phyloP scores from a whole-genome alignment of 2,113 vertebrate genomes.

The Neodon shergylaensis region DNA sequence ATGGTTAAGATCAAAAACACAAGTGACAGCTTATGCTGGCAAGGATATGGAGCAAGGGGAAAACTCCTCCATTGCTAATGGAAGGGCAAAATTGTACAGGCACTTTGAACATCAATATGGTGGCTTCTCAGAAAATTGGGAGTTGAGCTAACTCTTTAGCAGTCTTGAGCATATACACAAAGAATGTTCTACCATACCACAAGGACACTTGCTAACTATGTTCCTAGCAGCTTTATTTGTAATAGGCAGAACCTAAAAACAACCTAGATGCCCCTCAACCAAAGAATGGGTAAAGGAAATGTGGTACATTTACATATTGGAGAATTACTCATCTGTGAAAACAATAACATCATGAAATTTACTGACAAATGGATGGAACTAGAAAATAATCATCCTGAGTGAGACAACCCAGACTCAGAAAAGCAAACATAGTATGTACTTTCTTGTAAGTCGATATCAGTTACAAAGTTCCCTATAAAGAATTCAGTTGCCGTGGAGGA shows the following conservation, averaged over 20 bases:
- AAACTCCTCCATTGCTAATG: background rate
- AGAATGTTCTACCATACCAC: background rate
- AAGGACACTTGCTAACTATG: background rate
- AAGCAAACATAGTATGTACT: background rate
- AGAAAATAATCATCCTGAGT: background rate
- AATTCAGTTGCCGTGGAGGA: no score
- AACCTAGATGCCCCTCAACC: background rate
- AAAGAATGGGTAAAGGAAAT: background rate
- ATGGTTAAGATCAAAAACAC: background rate
- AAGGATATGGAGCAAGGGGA: background rate
- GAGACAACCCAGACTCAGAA: background rate
- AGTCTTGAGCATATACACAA: background rate
- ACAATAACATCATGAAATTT: background rate
- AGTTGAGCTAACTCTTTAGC: background rate
- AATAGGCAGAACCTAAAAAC: background rate
- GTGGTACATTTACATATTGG: background rate
- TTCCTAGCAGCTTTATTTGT: background rate
- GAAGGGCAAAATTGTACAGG: background rate
- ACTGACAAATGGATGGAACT: background rate
- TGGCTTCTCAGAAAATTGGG: background rate
- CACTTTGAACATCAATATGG: background rate
- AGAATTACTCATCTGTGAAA: background rate
- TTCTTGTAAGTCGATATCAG: background rate
- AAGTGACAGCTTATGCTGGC: background rate
- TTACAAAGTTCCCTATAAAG: background rate